Evolutionary conservation across 2,888 invertebrate genomes (phyloP).

Genomic region (Athripsodes cinereus): DNA sequence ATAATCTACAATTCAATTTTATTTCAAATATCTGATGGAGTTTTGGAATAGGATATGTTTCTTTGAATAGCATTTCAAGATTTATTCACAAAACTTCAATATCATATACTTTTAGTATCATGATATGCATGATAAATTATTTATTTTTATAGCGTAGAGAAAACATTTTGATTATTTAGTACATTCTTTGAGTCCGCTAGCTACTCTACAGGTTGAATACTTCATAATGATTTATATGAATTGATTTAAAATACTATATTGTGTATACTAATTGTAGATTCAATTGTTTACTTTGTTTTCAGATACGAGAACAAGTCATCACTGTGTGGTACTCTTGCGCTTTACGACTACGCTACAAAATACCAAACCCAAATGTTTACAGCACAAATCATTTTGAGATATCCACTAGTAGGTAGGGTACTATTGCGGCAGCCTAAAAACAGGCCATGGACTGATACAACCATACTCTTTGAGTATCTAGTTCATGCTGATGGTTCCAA

Average conservation of each 20-base stretch:
- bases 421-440: slow-evolving; percentile 75
- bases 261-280: neutral
- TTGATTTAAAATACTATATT: neutral
- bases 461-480: slow-evolving; percentile 74
- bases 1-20: too few relatives aligned
- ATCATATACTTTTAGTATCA: too few relatives aligned
- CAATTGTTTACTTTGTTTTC: slow-evolving; percentile 10
- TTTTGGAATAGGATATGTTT: too few relatives aligned
- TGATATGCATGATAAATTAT: too few relatives aligned
- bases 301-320: slow-evolving; percentile 47
- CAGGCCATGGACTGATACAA: slow-evolving; percentile 79
- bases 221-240: neutral
- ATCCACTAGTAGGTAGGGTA: slow-evolving; percentile 82
- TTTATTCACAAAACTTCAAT: too few relatives aligned
- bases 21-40: too few relatives aligned
- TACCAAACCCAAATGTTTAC: slow-evolving; percentile 69
- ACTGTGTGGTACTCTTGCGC: slow-evolving; percentile 46
- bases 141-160: too few relatives aligned
- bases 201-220: neutral
- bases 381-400: slow-evolving; percentile 75
- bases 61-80: too few relatives aligned
- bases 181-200: too few relatives aligned
- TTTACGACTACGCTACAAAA: slow-evolving; percentile 57
- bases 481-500: slow-evolving; percentile 82
- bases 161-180: too few relatives aligned